phyloP scores from a whole-genome alignment of 2,888 invertebrate species.

The Drosophila emarginata region DNA sequence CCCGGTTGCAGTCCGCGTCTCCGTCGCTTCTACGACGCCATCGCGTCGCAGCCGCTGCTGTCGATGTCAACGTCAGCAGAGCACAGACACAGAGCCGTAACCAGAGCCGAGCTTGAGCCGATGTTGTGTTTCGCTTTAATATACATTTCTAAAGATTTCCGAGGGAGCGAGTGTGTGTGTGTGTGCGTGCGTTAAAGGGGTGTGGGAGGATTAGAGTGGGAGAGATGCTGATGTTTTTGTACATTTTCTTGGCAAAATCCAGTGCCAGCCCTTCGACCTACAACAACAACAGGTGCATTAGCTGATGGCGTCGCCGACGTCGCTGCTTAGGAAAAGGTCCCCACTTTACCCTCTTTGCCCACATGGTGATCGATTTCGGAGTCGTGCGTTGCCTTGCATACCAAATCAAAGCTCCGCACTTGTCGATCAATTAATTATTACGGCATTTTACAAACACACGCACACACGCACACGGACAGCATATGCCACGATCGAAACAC shows the following conservation, averaged over 20 bases:
- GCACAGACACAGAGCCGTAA: conserved; percentile 10
- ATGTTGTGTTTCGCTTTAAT: conserved; percentile 47
- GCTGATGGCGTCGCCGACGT: conserved; percentile 33
- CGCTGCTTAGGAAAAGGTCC: conserved; percentile 58
- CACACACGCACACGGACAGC: conserved; percentile 12
- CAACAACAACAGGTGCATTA: conserved; percentile 56
- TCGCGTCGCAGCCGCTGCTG: conserved; percentile 14
- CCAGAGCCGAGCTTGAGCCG: conserved; percentile 23
- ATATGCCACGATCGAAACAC: too few species aligned
- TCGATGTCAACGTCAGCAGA: conserved; percentile 1
- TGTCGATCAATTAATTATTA: conserved; percentile 76
- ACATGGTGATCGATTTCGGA: conserved; percentile 61
- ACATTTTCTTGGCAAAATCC: conserved; percentile 13
- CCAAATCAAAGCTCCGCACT: conserved; percentile 69
- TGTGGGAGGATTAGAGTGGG: conserved; percentile 15
- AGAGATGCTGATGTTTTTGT: not conserved
- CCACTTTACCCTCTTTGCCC: conserved; percentile 12
- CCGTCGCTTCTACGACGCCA: not conserved
- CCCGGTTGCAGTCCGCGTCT: conserved; percentile 31
- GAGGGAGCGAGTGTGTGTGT: conserved; percentile 21
- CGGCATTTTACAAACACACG: conserved; percentile 63
- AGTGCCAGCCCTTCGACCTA: conserved; percentile 24
- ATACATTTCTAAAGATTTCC: conserved; percentile 57
- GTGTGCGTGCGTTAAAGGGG: conserved; percentile 26
- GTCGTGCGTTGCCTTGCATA: conserved; percentile 63